Base-by-base conservation (phyloP, 2,113 vertebrate genomes). In the Macrotis lagotis region DNA sequence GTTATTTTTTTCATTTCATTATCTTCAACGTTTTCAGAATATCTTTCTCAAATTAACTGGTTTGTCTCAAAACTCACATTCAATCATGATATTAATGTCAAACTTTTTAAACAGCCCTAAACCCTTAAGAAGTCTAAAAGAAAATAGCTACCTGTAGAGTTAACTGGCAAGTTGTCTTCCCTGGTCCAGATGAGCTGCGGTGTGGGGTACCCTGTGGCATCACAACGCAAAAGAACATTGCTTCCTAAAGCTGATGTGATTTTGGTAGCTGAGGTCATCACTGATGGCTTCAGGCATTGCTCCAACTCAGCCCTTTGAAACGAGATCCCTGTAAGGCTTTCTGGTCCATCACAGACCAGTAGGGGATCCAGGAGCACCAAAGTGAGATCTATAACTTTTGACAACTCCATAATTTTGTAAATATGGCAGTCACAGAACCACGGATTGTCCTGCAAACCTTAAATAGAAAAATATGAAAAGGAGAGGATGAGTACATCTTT, bases 391-490 rank as follows among this genome's bases (percentile, higher is more conserved):
- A 97, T 47, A 90, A 98, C 99, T 98, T 99, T 99, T 50, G 99
- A 99, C 96, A 99, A 96, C 96, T 99, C 99, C 0, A 99, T 99
- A 52, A 99, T 94, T 96, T 99, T 99, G 91, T 99, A 99, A 98
- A 99, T 99, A 94, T 98, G 99, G 92, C 99, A 99, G 98, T 99
- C 99, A 93, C 99, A 99, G 97, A 98, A 98, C 99, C 99, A 99
- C 2, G 99, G 99, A 93, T 99, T 99, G 97, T 99, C 99, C 97
- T 99, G 99, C 25, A 99, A 98, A 97, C 99, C 99, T 99, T 95
- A 92, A 96, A 93, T 0, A 92, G 92, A 90, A 83, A 83, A 94
- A 50, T 37, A 51, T 31, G 16, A 93, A 50, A 93, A n/a, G n/a
- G 5, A 37, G 31, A 66, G 88, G n/a, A n/a, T 19, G 44, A 11